phyloP scores from a whole-genome alignment of 2,113 vertebrate genomes.

The Hypanus sabinus region DNA sequence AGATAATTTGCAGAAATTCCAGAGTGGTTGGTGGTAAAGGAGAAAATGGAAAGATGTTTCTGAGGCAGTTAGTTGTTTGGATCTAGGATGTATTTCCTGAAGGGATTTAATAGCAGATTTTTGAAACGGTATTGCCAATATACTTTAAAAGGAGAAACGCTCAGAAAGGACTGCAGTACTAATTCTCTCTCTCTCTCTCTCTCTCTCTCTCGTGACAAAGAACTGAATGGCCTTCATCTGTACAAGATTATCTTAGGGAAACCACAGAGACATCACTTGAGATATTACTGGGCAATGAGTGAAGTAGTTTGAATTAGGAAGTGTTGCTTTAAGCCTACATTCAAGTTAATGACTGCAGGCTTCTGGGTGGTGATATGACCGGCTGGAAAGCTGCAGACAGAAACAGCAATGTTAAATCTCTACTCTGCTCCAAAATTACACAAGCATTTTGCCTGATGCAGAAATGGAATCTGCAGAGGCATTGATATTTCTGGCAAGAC shows the following conservation, averaged over 20 bases:
- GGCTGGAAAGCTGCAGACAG: too few relatives aligned
- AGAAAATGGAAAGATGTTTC: not conserved
- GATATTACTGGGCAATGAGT: not conserved
- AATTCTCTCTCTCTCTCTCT: not conserved
- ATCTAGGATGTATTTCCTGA: too few relatives aligned
- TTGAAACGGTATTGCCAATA: not conserved
- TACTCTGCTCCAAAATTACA: too few relatives aligned
- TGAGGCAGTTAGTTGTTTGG: not conserved
- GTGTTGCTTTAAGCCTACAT: not conserved
- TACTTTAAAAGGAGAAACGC: not conserved
- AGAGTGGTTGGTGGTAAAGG: not conserved
- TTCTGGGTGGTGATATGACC: not conserved
- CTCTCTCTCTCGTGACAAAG: too few relatives aligned
- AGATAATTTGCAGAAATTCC: not conserved
- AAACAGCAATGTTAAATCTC: not conserved
- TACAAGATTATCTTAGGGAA: not conserved
- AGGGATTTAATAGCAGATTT: not conserved
- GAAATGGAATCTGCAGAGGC: too few relatives aligned
- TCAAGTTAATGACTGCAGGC: not conserved
- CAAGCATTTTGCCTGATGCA: not conserved
- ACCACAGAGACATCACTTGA: not conserved
- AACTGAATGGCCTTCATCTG: not conserved
- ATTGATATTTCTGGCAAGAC: not conserved
- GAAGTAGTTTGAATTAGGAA: not conserved
- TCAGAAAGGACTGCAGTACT: not conserved